These are phyloP conservation scores for Sandelia bainsii DNA, from an alignment of 2,797 vertebrate species.

Conservation along the genomic window DNA sequence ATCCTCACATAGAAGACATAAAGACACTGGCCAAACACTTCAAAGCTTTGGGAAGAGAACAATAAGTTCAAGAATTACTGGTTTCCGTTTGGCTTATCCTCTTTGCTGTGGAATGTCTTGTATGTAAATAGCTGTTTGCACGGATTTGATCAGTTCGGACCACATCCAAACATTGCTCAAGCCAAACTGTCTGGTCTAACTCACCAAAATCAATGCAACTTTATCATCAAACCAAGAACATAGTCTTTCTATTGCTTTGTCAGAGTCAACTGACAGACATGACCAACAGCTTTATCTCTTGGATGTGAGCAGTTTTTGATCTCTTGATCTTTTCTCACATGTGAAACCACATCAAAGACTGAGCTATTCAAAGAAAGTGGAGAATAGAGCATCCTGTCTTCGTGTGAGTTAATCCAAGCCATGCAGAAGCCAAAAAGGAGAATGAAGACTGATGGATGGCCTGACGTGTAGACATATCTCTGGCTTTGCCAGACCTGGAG, in stretches of 20 bases:
- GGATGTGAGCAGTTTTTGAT: slow-evolving; percentile 57
- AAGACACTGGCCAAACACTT: slow-evolving; percentile 51
- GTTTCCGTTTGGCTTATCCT: slow-evolving; percentile 63
- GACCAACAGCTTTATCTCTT: slow-evolving; percentile 56
- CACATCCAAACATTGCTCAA: slow-evolving; percentile 40
- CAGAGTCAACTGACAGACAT: slow-evolving; percentile 61
- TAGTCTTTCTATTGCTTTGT: slow-evolving; percentile 30
- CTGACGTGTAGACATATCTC: slow-evolving; percentile 31
- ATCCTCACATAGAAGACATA: slow-evolving; percentile 32
- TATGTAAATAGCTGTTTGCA: slow-evolving; percentile 54
- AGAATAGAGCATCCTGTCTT: slow-evolving; percentile 56
- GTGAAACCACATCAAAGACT: slow-evolving; percentile 71
- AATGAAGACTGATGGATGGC: slow-evolving; percentile 55
- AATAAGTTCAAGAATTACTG: slow-evolving; percentile 61
- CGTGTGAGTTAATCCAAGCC: slow-evolving; percentile 61
- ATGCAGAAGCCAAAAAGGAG: slow-evolving; percentile 57
- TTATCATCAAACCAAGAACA: slow-evolving; percentile 47
- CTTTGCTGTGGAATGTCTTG: slow-evolving; percentile 52
- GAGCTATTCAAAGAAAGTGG: slow-evolving; percentile 55
- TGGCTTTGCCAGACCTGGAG: slow-evolving; percentile 33
- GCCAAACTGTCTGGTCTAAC: slow-evolving; percentile 36
- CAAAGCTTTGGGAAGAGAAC: slow-evolving; percentile 55
- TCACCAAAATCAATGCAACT: slow-evolving; percentile 26
- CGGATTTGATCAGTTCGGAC: slow-evolving; percentile 52
- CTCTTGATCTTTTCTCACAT: slow-evolving; percentile 72